These are phyloP conservation scores for Xanthorhoe designata DNA, from an alignment of 2,888 invertebrate genomes.

Conservation along the genomic window DNA sequence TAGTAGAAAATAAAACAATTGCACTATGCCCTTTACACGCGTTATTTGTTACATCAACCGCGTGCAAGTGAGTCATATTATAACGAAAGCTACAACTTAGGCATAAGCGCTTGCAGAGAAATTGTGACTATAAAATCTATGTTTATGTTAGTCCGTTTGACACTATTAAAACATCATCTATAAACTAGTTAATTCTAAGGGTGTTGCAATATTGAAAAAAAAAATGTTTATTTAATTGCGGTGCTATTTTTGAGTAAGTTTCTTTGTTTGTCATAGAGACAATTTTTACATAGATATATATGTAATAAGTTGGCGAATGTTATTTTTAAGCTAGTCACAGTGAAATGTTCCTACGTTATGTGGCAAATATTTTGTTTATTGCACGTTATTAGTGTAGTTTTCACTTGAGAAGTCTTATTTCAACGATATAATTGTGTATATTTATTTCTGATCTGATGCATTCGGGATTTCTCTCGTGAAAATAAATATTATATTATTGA, in stretches of 20 bases:
- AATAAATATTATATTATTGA: slow-evolving; percentile 44
- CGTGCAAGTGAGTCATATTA: too few relatives aligned
- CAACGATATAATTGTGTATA: not conserved
- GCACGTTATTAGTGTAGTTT: not conserved
- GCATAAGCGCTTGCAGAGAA: too few relatives aligned
- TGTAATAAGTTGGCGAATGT: slow-evolving; percentile 36
- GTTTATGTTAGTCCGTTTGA: not conserved
- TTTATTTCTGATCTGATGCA: not conserved
- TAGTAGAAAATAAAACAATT: too few relatives aligned
- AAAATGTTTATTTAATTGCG: slow-evolving; percentile 45
- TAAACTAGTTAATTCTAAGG: slow-evolving; percentile 43
- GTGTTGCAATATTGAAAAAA: slow-evolving; percentile 59
- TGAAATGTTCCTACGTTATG: slow-evolving; percentile 43
- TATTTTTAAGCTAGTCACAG: slow-evolving; percentile 44
- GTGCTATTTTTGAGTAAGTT: slow-evolving; percentile 47
- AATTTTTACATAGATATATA: slow-evolving; percentile 40
- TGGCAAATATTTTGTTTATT: slow-evolving; percentile 31
- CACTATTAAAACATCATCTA: slow-evolving; percentile 9
- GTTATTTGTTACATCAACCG: too few relatives aligned
- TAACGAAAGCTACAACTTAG: too few relatives aligned
- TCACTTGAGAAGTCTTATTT: too few relatives aligned
- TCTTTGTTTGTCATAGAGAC: slow-evolving; percentile 41
- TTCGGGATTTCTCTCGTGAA: not conserved
- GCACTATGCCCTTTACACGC: too few relatives aligned
- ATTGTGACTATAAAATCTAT: too few relatives aligned